Conservation (phyloP, 2,888 invertebrate genomes). For the Merodon equestris region DNA sequence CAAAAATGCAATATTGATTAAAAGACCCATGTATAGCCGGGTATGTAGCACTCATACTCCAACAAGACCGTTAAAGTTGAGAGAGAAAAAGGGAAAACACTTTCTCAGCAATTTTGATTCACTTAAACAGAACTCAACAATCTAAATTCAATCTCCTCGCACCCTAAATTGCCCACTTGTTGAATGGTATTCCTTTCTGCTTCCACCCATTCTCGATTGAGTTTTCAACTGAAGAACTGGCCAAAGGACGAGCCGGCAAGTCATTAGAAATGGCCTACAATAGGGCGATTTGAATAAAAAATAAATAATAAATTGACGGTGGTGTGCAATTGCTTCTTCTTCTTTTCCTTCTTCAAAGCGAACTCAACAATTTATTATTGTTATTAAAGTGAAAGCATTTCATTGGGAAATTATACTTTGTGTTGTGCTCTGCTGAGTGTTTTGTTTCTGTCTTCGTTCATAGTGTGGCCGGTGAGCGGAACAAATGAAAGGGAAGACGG, state of each 20-base stretch:
- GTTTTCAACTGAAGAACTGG: conserved; percentile 36
- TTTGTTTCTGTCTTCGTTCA: conserved; percentile 7
- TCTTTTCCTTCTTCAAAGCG: conserved; percentile 20
- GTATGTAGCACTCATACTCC: too few relatives aligned
- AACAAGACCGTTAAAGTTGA: too few relatives aligned
- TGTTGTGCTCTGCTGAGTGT: too few relatives aligned
- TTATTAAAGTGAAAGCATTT: conserved; percentile 43
- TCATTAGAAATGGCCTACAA: not conserved
- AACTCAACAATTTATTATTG: conserved; percentile 40
- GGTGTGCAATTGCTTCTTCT: conserved; percentile 11
- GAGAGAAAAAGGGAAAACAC: not conserved
- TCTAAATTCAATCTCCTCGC: conserved; percentile 62
- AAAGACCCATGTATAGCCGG: too few relatives aligned
- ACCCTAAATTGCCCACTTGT: conserved; percentile 63
- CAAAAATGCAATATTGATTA: too few relatives aligned
- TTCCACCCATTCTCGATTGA: conserved; percentile 2
- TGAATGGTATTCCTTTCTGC: conserved; percentile 44
- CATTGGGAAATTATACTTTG: conserved; percentile 38
- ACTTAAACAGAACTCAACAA: conserved; percentile 52
- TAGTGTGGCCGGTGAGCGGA: not conserved
- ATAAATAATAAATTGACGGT: not conserved
- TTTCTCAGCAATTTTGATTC: conserved; percentile 25
- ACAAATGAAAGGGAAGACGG: conserved; percentile 8
- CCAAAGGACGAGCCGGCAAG: conserved; percentile 29
- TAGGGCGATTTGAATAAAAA: not conserved